Evolutionary conservation across 2,113 vertebrate genomes (phyloP).

Genomic region (Ameiurus melas): DNA sequence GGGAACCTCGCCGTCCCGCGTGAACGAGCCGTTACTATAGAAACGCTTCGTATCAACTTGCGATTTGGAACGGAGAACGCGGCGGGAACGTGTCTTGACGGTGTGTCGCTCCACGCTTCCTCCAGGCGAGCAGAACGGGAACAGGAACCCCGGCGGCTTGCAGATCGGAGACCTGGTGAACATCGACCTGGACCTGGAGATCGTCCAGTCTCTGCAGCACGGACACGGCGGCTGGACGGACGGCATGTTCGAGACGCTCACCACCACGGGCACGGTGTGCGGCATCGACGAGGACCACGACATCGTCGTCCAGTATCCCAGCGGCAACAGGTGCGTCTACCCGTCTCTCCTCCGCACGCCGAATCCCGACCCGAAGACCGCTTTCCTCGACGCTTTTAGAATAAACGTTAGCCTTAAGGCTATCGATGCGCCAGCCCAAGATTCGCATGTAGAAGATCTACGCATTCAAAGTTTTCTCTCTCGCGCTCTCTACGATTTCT

Average conservation of each 20-base stretch:
- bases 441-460: too few species aligned
- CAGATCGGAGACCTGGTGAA: constrained; percentile 98
- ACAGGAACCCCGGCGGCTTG: constrained; percentile 94
- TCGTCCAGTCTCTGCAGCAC: constrained; percentile 97
- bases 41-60: neutral
- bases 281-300: constrained; percentile 99
- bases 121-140: constrained; percentile 96
- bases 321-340: constrained; percentile 88
- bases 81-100: too few species aligned
- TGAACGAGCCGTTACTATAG: neutral
- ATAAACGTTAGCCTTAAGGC: too few species aligned
- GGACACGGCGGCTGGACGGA: constrained; percentile 99
- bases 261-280: constrained; percentile 97
- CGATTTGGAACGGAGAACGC: neutral
- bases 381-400: neutral
- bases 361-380: neutral
- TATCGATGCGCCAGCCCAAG: too few species aligned
- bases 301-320: constrained; percentile 98
- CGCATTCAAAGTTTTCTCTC: too few species aligned
- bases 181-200: constrained; percentile 97
- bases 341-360: neutral
- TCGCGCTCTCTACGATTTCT: too few species aligned
- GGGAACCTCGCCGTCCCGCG: neutral
- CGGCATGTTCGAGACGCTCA: constrained; percentile 99
- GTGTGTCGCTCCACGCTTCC: neutral